These are phyloP conservation scores for Opisthograptis luteolata DNA, from an alignment of 2,888 invertebrate genomes.

Conservation along the genomic window DNA sequence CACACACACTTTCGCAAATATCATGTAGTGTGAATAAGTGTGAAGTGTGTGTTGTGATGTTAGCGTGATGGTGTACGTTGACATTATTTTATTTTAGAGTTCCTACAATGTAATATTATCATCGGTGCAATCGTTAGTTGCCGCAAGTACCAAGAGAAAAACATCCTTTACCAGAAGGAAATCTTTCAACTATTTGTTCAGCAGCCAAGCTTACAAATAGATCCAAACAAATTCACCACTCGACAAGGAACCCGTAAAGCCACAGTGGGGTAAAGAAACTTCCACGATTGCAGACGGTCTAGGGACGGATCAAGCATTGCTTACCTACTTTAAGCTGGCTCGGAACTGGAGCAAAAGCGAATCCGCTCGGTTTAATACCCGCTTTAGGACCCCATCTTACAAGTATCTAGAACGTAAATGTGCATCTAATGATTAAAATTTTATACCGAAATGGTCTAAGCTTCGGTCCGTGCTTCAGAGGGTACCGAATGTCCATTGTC, in stretches of 20 bases:
- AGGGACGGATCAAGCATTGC: constrained; percentile 48
- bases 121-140: no score
- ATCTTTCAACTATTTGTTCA: constrained; percentile 15
- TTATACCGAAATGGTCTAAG: no score
- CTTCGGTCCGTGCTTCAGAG: no score
- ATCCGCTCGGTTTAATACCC: constrained; percentile 34
- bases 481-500: no score
- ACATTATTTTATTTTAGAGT: no score
- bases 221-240: constrained; percentile 39
- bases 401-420: background rate
- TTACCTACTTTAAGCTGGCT: constrained; percentile 44
- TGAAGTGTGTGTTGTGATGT: no score
- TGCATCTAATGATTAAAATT: no score
- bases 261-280: constrained; percentile 43
- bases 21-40: no score
- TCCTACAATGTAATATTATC: no score
- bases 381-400: constrained; percentile 14
- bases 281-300: constrained; percentile 42
- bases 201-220: constrained; percentile 16
- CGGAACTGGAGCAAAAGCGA: constrained; percentile 40
- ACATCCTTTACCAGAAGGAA: constrained; percentile 5
- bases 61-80: no score
- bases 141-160: background rate
- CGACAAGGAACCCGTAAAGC: constrained; percentile 41
- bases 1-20: no score